phyloP scores from a whole-genome alignment of 2,113 vertebrate genomes.

The Brachyistius frenatus region DNA sequence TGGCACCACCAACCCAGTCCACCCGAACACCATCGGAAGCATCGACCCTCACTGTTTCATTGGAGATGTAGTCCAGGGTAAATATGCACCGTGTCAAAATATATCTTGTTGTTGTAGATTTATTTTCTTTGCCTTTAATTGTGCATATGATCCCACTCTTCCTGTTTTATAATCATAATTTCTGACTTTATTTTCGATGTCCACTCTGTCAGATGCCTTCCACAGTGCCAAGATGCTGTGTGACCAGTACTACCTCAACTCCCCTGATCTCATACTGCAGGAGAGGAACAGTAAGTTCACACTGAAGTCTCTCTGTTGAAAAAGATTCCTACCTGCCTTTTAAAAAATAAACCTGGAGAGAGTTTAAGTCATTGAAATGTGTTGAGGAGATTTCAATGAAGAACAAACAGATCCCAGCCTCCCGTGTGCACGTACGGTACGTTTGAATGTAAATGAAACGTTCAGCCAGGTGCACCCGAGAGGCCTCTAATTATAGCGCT shows the following conservation, averaged over 20 bases:
- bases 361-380: background rate
- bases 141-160: too few relatives aligned
- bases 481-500: constrained; percentile 62
- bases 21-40: constrained; percentile 94
- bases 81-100: background rate
- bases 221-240: constrained; percentile 93
- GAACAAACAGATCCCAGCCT: background rate
- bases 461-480: constrained; percentile 49
- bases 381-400: background rate
- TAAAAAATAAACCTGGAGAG: background rate
- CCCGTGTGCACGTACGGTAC: constrained; percentile 5
- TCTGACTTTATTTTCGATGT: background rate
- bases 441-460: constrained; percentile 20
- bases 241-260: constrained; percentile 93
- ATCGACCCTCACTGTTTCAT: constrained; percentile 92
- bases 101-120: too few relatives aligned
- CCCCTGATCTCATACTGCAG: constrained; percentile 88
- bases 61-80: constrained; percentile 90
- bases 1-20: constrained; percentile 90
- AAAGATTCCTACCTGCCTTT: too few relatives aligned
- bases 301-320: background rate
- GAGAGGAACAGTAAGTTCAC: constrained; percentile 88
- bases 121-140: too few relatives aligned
- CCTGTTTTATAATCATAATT: too few relatives aligned
- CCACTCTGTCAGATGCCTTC: constrained; percentile 86